A percentile compares a stretch with the other conserved stretches of the same genome.
Evolutionary conservation across 2,888 invertebrate genomes (phyloP).

Genomic region (Tridacna crocea): DNA sequence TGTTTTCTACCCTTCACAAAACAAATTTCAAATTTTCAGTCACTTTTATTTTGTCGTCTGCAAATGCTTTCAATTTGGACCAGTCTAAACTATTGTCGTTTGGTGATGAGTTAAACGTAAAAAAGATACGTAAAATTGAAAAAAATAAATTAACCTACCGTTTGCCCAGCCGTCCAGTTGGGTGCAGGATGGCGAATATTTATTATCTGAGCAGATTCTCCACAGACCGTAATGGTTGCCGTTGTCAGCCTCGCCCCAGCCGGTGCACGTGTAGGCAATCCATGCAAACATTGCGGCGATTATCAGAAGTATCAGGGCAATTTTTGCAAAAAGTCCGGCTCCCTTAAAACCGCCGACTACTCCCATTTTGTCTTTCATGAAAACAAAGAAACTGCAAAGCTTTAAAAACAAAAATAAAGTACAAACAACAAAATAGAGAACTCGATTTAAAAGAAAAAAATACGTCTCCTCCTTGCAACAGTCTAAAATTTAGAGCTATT

Average conservation of each 20-base stretch:
- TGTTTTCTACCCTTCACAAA: too few relatives aligned
- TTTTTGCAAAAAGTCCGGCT: constrained; percentile 59
- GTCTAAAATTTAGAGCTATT: too few relatives aligned
- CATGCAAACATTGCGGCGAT: constrained; percentile 56
- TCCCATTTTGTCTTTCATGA: constrained; percentile 44
- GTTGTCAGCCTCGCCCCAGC: constrained; percentile 51
- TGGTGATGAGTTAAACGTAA: too few relatives aligned
- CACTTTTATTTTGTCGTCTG: too few relatives aligned
- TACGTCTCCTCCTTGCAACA: too few relatives aligned
- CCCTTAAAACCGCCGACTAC: constrained; percentile 61
- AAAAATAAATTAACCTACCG: constrained; percentile 37
- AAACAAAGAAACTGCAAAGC: not conserved
- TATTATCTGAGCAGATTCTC: constrained; percentile 47
- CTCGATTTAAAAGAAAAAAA: too few relatives aligned
- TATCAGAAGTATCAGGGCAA: constrained; percentile 54
- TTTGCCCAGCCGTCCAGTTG: constrained; percentile 58
- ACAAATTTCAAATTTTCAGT: too few relatives aligned
- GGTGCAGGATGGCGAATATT: constrained; percentile 36
- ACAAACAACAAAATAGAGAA: too few relatives aligned
- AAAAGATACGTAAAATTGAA: too few relatives aligned
- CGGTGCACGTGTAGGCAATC: constrained; percentile 63
- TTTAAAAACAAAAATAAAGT: too few relatives aligned
- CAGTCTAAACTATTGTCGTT: too few relatives aligned
- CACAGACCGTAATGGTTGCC: constrained; percentile 43
- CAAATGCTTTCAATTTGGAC: too few relatives aligned